Conservation (phyloP, 2,113 vertebrate species). For the Pampusana beccarii region DNA sequence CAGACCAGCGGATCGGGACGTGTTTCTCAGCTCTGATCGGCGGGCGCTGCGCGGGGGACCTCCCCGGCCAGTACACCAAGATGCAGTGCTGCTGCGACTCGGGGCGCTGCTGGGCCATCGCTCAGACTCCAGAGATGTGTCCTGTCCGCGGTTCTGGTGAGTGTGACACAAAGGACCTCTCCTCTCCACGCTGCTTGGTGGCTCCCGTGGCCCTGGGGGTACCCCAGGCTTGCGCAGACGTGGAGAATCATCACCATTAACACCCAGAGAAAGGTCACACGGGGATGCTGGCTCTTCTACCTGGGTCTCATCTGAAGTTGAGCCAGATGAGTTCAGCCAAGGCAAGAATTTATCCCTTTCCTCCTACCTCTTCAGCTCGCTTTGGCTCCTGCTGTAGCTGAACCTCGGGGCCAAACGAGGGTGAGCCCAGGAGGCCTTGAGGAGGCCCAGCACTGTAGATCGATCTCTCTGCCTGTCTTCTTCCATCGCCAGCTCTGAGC, state of each 20-base stretch:
- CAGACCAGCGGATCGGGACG: constrained; percentile 92
- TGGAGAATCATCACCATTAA: neutral
- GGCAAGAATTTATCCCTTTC: neutral
- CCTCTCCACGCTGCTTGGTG: neutral
- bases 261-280: neutral
- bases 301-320: neutral
- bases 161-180: neutral
- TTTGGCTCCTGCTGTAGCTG: neutral
- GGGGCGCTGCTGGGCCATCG: constrained; percentile 92
- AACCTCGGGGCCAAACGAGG: neutral
- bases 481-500: neutral
- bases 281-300: neutral
- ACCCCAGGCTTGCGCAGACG: neutral
- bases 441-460: neutral
- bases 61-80: constrained; percentile 88
- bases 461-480: neutral
- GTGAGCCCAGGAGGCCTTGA: neutral
- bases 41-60: constrained; percentile 89
- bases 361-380: neutral
- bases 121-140: constrained; percentile 92
- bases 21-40: constrained; percentile 91
- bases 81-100: constrained; percentile 96
- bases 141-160: constrained; percentile 92
- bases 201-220: neutral
- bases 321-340: neutral